Evolutionary conservation across 2,113 vertebrate species (phyloP), one percentile per base, ranked within the genome.

Genomic region (Oreochromis tanganicae): DNA sequence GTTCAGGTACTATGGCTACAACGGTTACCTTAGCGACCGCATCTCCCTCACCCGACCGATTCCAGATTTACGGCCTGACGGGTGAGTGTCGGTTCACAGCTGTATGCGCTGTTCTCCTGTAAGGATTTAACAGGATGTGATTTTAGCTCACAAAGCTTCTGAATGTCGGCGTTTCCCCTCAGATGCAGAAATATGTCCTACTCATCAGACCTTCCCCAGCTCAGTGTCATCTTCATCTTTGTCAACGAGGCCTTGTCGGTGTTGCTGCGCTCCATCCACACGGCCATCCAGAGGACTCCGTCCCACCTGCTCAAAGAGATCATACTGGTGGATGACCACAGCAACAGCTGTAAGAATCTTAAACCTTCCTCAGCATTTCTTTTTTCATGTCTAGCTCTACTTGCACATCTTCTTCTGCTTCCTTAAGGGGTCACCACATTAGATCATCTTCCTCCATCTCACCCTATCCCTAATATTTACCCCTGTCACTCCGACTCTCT

Each of bases 1-100:
- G 86, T 99, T 99, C 94, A 98, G 98, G 92, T 99, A 99, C 92
- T 99, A 98, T 0, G 98, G 98, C 66, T 99, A 99, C 96, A 99
- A 99, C 0, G 96, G 98, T 27, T 99, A 98, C 96, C 97, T 99
- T 92, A 99, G 98, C 2, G 98, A 99, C 92, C 98, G 98, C 27
- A 94, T 99, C 84, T 97, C 98, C 0, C 96, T 99, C 78, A 97
- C 98, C 87, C 94, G 98, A 75, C 81, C 97, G 1, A 96, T 99
- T 75, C 97, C 97, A 0, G 98, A 99, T 94, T 95, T 98, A 9
- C 96, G 98, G 63, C 98, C 98, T 3, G 97, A 96, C 3, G 98
- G 98, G 98, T 99, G 89, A 97, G 93, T 92, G 3, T 12, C 24
- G 3, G 7, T 12, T 36, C 2, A 9, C 16, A 66, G 17, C 27